Evolutionary conservation across 2,797 vertebrate species (phyloP), one percentile per base, ranked within the genome.

Genomic region (Hypotaenidia okinawae): DNA sequence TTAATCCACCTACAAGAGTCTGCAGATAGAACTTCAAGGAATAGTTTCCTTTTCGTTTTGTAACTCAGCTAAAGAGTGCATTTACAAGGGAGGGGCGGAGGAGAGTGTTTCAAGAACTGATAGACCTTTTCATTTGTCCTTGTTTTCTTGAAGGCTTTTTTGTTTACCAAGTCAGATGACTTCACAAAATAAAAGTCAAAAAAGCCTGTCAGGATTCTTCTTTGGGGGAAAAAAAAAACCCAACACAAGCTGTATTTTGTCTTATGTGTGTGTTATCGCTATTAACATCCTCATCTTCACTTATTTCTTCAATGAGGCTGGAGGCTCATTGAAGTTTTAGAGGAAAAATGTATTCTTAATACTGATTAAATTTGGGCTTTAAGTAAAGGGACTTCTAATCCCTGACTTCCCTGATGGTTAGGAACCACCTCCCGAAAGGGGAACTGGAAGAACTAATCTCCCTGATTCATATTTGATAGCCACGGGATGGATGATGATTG

Each of bases 91-190:
- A 33, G 39, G 45, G 32, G 11, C 7, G 23, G 32, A 21, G 41
- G 54, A 13, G 16, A 55, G 18, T 49, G 64, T 79, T 95, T 80
- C 30, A 84, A 79, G 30, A 73, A 52, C 69, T 45, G 19, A 18
- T 45, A 68, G 62, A 59, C 24, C 22, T 85, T 85, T 76, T 89
- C 12, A 43, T 79, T 80, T 93, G 25, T 54, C 66, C 84, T 93
- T 84, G 23, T 47, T 81, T 91, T 84, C 80, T 49, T 93, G 51
- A 86, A 90, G 52, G 33, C 15, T 58, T 62, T 77, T 90, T 54
- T 89, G 58, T 82, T 93, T 87, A 87, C 52, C 61, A 17, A 68
- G n/a, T 82, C 77, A 89, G 28, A n/a, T 90, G 83, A 76, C 35
- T 57, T 73, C 28, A 47, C 16, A 41, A 83, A 93, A 86, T 55